phyloP scores from a whole-genome alignment of 1,140 invertebrate genomes.

The Halesus radiatus region DNA sequence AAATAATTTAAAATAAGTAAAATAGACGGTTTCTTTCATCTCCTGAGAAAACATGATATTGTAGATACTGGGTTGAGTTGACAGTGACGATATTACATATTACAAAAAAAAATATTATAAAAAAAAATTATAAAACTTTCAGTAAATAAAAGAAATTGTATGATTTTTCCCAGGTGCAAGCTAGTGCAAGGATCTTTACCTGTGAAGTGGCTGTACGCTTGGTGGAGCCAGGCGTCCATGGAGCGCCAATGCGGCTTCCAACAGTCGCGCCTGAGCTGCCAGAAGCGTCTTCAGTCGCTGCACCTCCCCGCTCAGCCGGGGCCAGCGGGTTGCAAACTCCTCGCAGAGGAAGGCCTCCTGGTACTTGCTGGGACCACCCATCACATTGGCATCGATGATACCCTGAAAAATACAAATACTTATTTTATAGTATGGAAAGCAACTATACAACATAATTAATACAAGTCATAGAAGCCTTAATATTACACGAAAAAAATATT shows the following conservation, averaged over 20 bases:
- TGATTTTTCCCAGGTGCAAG: too few relatives aligned
- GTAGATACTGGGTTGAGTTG: too few relatives aligned
- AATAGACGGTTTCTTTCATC: too few relatives aligned
- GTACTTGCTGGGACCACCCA: constrained; percentile 96
- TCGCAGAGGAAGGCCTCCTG: constrained; percentile 92
- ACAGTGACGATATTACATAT: too few relatives aligned
- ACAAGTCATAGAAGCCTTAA: too few relatives aligned
- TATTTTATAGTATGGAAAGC: not conserved
- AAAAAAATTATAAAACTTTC: too few relatives aligned
- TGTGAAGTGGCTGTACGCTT: constrained; percentile 89
- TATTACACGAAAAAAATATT: too few relatives aligned
- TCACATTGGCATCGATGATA: constrained; percentile 95
- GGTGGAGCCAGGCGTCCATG: constrained; percentile 87
- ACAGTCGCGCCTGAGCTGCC: constrained; percentile 81
- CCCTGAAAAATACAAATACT: constrained; percentile 69
- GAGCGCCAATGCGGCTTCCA: constrained; percentile 84
- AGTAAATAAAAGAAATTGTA: too few relatives aligned
- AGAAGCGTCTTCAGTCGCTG: constrained; percentile 82
- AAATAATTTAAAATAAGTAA: too few relatives aligned
- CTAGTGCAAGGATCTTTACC: constrained; percentile 60
- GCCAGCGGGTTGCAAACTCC: constrained; percentile 79
- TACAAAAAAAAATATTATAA: too few relatives aligned
- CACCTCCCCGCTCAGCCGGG: constrained; percentile 82
- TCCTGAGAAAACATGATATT: too few relatives aligned
- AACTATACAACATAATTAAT: not conserved